Evolutionary conservation across 1,140 invertebrate species (phyloP).

Genomic region (Zaprionus camerounensis): DNA sequence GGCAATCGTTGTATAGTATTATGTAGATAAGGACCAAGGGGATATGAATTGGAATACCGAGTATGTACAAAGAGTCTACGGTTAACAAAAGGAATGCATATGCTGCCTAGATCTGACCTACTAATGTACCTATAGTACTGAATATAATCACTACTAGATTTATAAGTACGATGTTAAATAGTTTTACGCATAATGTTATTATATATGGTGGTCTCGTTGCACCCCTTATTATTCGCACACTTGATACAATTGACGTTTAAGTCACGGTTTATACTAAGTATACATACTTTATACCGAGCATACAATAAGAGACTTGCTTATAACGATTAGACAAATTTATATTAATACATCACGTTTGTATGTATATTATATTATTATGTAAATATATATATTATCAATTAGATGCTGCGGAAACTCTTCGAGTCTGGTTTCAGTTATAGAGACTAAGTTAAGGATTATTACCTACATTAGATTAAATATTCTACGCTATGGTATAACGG

Average conservation of each 20-base stretch:
- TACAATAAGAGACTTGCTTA: too few relatives aligned
- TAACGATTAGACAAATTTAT: too few relatives aligned
- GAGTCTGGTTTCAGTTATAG: background rate
- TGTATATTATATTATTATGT: background rate
- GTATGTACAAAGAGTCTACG: background rate
- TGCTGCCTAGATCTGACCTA: background rate
- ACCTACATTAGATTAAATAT: background rate
- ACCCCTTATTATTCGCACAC: too few relatives aligned
- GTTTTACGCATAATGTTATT: too few relatives aligned
- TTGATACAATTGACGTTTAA: too few relatives aligned
- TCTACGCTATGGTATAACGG: conserved; percentile 25
- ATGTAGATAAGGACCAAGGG: background rate
- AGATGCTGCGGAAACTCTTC: background rate
- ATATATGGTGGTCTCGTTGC: too few relatives aligned
- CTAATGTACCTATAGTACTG: background rate
- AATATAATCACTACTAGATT: background rate
- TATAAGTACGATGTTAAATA: background rate
- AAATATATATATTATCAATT: background rate
- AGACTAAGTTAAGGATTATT: background rate
- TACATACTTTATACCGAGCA: too few relatives aligned
- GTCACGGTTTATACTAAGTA: too few relatives aligned
- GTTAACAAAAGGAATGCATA: conserved; percentile 3
- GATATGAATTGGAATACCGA: conserved; percentile 16
- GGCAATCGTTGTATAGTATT: conserved; percentile 18
- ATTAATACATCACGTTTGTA: too few relatives aligned